Evolutionary conservation across 2,113 vertebrate genomes (phyloP).

Genomic region (Neofelis nebulosa): DNA sequence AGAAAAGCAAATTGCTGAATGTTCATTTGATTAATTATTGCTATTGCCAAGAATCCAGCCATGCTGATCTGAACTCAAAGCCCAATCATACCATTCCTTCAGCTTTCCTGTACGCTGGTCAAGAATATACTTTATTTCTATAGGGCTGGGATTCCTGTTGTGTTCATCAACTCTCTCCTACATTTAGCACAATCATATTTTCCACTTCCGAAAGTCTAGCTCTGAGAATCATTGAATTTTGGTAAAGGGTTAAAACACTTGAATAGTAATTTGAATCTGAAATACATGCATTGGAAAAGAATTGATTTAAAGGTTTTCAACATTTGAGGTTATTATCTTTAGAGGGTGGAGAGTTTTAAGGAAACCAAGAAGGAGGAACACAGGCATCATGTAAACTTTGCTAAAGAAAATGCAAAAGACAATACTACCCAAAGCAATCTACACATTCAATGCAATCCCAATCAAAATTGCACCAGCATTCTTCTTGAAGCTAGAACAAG

Average conservation of each 20-base stretch:
- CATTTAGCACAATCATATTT: background rate
- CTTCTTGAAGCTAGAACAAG: too few relatives aligned
- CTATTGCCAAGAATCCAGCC: background rate
- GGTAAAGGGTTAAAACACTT: slow-evolving; percentile 44
- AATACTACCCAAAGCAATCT: too few relatives aligned
- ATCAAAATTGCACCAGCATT: too few relatives aligned
- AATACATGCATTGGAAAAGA: slow-evolving; percentile 49
- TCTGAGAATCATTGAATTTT: slow-evolving; percentile 12
- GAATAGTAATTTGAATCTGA: slow-evolving; percentile 36
- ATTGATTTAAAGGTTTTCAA: slow-evolving; percentile 62
- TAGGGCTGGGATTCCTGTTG: slow-evolving; percentile 12
- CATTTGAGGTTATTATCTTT: slow-evolving; percentile 27
- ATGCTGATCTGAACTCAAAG: background rate
- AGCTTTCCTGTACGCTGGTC: slow-evolving; percentile 6
- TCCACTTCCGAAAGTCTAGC: slow-evolving; percentile 44
- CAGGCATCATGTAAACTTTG: slow-evolving; percentile 2
- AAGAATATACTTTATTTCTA: background rate
- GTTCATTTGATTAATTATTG: background rate
- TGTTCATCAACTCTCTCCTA: background rate
- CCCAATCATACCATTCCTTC: background rate
- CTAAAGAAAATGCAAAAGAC: background rate
- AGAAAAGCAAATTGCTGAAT: background rate
- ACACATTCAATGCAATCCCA: too few relatives aligned
- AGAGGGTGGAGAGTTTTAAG: slow-evolving; percentile 61
- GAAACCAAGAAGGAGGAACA: slow-evolving; percentile 11